A percentile compares a stretch with the other conserved stretches of the same genome.
Conservation (phyloP, 2,113 vertebrate species). For the Numenius arquata region DNA sequence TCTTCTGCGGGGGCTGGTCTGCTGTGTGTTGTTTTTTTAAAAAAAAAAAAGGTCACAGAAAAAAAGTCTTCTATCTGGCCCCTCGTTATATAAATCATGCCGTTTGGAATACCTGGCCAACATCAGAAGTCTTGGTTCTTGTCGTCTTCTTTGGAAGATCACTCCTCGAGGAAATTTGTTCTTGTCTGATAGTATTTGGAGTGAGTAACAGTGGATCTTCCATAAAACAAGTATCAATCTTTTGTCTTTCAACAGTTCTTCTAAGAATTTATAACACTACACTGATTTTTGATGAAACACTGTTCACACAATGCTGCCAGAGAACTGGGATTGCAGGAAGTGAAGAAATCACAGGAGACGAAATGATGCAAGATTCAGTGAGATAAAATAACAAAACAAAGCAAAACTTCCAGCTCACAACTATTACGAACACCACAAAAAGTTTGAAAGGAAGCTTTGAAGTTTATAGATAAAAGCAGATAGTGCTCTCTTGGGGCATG, state of each 20-base stretch:
- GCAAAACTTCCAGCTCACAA: neutral
- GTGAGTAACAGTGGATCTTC: neutral
- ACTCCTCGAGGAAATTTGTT: neutral
- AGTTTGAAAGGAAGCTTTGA: constrained; percentile 1
- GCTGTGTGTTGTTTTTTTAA: neutral
- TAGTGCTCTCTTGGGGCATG: neutral
- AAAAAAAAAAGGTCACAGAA: neutral
- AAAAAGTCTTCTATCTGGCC: neutral
- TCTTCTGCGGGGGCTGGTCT: neutral
- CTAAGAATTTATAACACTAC: neutral
- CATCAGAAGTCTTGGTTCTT: neutral
- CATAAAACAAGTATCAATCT: neutral
- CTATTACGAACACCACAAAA: neutral
- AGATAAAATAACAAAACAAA: constrained; percentile 23
- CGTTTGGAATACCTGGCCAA: neutral
- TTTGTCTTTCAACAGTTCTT: neutral
- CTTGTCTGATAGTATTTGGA: neutral
- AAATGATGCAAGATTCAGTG: neutral
- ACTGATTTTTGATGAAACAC: neutral
- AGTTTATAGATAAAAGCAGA: neutral
- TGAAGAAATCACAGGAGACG: constrained; percentile 5
- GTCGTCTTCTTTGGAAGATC: neutral
- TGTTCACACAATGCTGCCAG: neutral
- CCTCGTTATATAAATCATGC: neutral
- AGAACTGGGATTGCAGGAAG: constrained; percentile 17